Base-by-base conservation (phyloP, 53 echinoderm and acorn worm species). In the Echinometra lucunter region DNA sequence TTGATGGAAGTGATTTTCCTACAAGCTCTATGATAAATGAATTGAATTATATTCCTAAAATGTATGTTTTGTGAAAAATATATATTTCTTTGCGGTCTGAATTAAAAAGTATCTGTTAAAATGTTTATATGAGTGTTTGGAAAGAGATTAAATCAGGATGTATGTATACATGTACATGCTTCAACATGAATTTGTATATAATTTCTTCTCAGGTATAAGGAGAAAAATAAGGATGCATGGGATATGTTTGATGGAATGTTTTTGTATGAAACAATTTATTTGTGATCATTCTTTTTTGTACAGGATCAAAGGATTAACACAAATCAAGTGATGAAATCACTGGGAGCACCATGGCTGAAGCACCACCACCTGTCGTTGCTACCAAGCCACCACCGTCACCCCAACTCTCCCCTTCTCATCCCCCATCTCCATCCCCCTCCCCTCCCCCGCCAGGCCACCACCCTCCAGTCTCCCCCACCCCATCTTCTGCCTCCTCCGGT, bases 321-420 rank as follows among this genome's bases (percentile, higher is more conserved):
- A 55, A 28, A 49, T 4, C 88, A 55, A 56, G 88, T 49, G 56
- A 88, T 88, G 88, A 88, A 32, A 15, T 8, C 34, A 32, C 1
- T 32, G n/a, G 49, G 34, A 56, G 10, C 60, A 57, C 19, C 44
- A 92, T 92, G 92, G 92, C 92, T 27, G 92, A 92, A 70, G 72
- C 92, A 69, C 69, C 92, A 17, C 66, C 69, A n/a, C 53, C 53
- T 25, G 40, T 58, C 45, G 28, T 49, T 55, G 49, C 53, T 18
- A 57, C 49, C 53, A 90, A 32, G 58, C 90, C 90, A 17, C 67
- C 92, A 25, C 44, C 66, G 21, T 89, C 89, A 38, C 91, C 91
- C 40, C 19, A 63, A 66, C 72, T 69, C 44, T 92, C 69, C 32
- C 44, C n/a, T 4, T 45, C 45, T 45, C 92, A 13, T 28, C 45